phyloP scores from a whole-genome alignment of 2,113 vertebrate genomes.

The Clinocottus analis region DNA sequence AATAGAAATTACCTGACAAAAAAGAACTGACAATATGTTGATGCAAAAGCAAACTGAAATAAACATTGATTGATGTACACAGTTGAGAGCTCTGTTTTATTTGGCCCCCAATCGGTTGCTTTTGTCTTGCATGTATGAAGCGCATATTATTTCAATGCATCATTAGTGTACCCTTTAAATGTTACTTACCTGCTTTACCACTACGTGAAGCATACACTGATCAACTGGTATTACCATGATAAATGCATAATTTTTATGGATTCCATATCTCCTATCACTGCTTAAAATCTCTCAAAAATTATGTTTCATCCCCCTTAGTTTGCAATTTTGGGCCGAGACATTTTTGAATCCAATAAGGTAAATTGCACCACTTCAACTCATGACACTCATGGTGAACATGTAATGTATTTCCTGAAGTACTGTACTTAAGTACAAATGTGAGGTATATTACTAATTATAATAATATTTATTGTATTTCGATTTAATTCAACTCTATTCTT shows the following conservation, averaged over 20 bases:
- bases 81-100: slow-evolving; percentile 36
- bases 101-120: not conserved
- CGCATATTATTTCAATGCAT: not conserved
- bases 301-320: not conserved
- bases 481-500: not conserved
- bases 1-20: slow-evolving; percentile 82
- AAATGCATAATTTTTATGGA: not conserved
- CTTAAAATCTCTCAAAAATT: not conserved
- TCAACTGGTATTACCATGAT: not conserved
- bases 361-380: not conserved
- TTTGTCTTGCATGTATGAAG: not conserved
- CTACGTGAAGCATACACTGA: not conserved
- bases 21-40: slow-evolving; percentile 83
- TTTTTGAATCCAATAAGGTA: not conserved
- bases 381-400: not conserved
- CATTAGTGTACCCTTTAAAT: not conserved
- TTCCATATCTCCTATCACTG: not conserved
- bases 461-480: not conserved
- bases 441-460: not conserved
- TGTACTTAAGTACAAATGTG: not conserved
- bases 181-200: not conserved
- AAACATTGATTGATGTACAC: slow-evolving; percentile 88
- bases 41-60: slow-evolving; percentile 86
- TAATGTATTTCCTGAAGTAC: not conserved
- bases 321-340: too few relatives aligned